Percentiles rank a stretch among this genome's conserved stretches.
These are phyloP conservation scores for Chaetodon auriga DNA, from an alignment of 2,113 vertebrate genomes.

Conservation along the genomic window DNA sequence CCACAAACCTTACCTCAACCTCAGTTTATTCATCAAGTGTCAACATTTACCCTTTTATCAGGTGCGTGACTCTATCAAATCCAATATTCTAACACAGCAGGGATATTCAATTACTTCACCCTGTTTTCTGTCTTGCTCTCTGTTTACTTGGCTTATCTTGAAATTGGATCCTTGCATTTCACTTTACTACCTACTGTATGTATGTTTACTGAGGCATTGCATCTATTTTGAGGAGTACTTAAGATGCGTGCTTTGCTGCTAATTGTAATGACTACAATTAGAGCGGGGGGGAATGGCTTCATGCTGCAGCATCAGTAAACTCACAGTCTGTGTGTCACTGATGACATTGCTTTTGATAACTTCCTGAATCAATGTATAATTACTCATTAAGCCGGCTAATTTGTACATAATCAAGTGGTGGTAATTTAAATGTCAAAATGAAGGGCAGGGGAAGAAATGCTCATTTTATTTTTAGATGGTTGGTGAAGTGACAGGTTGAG, in stretches of 20 bases:
- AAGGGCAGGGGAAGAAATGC: conserved; percentile 22
- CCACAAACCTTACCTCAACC: background rate
- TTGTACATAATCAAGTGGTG: conserved; percentile 46
- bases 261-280: conserved; percentile 62
- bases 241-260: conserved; percentile 1
- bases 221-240: conserved; percentile 30
- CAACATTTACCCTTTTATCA: background rate
- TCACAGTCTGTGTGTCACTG: conserved; percentile 41
- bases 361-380: conserved; percentile 49
- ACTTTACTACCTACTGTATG: background rate
- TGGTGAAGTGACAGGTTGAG: conserved; percentile 8
- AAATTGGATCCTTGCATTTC: background rate
- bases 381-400: conserved; percentile 63
- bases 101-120: background rate
- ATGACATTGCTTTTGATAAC: conserved; percentile 53
- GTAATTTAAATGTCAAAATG: conserved; percentile 52
- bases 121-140: background rate
- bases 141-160: background rate
- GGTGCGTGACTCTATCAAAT: background rate
- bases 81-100: background rate
- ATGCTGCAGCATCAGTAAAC: conserved; percentile 18
- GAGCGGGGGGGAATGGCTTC: conserved; percentile 7
- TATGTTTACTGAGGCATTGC: conserved; percentile 13
- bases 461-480: conserved; percentile 13
- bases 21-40: conserved; percentile 32